Conservation (phyloP, 2,797 vertebrate species). For the Cryptoprocta ferox region DNA sequence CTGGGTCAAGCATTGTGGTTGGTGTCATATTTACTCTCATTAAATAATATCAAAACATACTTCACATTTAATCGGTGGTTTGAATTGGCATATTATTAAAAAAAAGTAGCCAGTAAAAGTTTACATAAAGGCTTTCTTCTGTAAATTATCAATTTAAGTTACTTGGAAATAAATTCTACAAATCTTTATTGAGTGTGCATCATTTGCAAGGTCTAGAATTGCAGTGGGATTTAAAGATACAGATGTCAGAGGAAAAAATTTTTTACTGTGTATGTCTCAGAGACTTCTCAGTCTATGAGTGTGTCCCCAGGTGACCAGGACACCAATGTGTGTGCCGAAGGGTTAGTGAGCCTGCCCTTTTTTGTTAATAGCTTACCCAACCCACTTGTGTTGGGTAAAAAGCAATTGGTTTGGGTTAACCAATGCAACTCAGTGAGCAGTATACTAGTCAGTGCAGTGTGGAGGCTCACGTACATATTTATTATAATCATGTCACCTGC, state of each 20-base stretch:
- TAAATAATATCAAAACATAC: constrained; percentile 37
- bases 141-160: background rate
- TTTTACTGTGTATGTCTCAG: background rate
- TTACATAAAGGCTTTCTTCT: constrained; percentile 21
- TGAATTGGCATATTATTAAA: background rate
- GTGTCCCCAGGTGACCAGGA: background rate
- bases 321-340: background rate
- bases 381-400: background rate
- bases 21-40: background rate
- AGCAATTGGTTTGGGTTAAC: no score
- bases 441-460: no score
- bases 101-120: background rate
- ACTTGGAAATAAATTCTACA: background rate
- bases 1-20: background rate
- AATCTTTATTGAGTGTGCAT: background rate
- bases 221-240: background rate
- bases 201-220: background rate
- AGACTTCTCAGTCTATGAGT: background rate
- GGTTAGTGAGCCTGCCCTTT: background rate
- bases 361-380: background rate
- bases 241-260: background rate
- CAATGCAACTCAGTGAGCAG: no score
- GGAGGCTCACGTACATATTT: background rate
- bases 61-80: background rate
- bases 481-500: background rate